A percentile compares a stretch with the other conserved stretches of the same genome.
Evolutionary conservation across 2,888 invertebrate species (phyloP).

Genomic region (Mimumesa dahlbomi): DNA sequence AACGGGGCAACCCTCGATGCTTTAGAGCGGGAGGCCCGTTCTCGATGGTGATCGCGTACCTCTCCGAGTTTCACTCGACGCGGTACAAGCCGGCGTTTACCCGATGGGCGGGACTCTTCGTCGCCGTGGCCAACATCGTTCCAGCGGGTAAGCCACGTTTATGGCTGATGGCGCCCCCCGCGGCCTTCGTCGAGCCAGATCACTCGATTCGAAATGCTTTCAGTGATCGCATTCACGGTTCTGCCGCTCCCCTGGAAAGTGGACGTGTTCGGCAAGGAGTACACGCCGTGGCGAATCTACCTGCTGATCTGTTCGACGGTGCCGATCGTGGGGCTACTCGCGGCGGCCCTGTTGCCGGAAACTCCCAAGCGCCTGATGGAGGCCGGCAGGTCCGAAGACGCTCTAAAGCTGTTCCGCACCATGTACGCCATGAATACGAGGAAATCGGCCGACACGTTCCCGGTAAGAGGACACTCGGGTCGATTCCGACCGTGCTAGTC

Average conservation of each 20-base stretch:
- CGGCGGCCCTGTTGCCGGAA: conserved; percentile 86
- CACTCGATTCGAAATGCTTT: conserved; percentile 23
- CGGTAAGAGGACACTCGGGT: conserved; percentile 81
- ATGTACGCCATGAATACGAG: conserved; percentile 87
- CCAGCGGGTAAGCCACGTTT: conserved; percentile 82
- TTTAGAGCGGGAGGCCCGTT: conserved; percentile 87
- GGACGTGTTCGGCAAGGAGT: conserved; percentile 66
- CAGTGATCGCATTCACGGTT: conserved; percentile 80
- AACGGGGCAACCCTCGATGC: neutral
- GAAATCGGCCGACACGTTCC: conserved; percentile 84
- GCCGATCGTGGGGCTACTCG: conserved; percentile 85
- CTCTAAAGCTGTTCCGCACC: conserved; percentile 84
- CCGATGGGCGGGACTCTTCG: conserved; percentile 85
- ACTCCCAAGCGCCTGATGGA: conserved; percentile 90
- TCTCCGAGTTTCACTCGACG: conserved; percentile 88
- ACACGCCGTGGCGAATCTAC: conserved; percentile 81
- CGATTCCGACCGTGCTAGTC: neutral
- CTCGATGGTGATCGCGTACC: conserved; percentile 86
- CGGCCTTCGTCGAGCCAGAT: neutral
- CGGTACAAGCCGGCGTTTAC: conserved; percentile 85
- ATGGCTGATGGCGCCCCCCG: neutral
- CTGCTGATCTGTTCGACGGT: conserved; percentile 82
- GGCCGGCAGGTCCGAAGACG: conserved; percentile 84
- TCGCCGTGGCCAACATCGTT: conserved; percentile 84
- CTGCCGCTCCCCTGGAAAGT: conserved; percentile 73